Evolutionary conservation across 2,888 invertebrate species (phyloP).

Genomic region (Dioctria linearis): DNA sequence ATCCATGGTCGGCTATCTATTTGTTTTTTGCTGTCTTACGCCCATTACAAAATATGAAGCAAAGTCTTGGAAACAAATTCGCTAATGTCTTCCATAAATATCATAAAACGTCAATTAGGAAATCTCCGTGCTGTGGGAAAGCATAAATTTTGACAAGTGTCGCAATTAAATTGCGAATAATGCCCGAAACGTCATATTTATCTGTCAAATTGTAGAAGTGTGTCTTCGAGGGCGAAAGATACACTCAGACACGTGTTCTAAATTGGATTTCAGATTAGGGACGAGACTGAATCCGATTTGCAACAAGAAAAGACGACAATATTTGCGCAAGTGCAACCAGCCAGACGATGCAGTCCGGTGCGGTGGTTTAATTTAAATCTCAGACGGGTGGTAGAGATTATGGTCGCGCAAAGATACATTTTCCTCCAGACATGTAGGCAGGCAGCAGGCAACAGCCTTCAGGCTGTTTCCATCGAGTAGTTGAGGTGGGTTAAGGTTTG

Average conservation of each 20-base stretch:
- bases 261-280: slow-evolving; percentile 50
- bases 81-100: slow-evolving; percentile 58
- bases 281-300: slow-evolving; percentile 2
- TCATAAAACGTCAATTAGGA: slow-evolving; percentile 58
- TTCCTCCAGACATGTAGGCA: slow-evolving; percentile 46
- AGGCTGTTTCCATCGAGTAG: slow-evolving; percentile 1
- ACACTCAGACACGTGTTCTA: slow-evolving; percentile 48
- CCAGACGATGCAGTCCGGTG: slow-evolving; percentile 4
- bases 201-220: slow-evolving; percentile 56
- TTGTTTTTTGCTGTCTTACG: slow-evolving; percentile 1
- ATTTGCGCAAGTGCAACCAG: slow-evolving; percentile 46
- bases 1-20: too few species aligned
- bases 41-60: slow-evolving; percentile 25
- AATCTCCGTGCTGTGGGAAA: slow-evolving; percentile 58
- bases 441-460: slow-evolving; percentile 35
- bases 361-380: slow-evolving; percentile 49
- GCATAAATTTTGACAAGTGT: slow-evolving; percentile 59
- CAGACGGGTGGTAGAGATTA: slow-evolving; percentile 51
- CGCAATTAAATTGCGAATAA: slow-evolving; percentile 59
- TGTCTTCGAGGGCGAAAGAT: slow-evolving; percentile 47
- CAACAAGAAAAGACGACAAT: neutral
- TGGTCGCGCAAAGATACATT: slow-evolving; percentile 44
- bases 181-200: slow-evolving; percentile 59
- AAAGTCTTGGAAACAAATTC: slow-evolving; percentile 53
- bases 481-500: slow-evolving; percentile 53